Conservation (phyloP, 2,797 vertebrate genomes). For the Nasua narica region DNA sequence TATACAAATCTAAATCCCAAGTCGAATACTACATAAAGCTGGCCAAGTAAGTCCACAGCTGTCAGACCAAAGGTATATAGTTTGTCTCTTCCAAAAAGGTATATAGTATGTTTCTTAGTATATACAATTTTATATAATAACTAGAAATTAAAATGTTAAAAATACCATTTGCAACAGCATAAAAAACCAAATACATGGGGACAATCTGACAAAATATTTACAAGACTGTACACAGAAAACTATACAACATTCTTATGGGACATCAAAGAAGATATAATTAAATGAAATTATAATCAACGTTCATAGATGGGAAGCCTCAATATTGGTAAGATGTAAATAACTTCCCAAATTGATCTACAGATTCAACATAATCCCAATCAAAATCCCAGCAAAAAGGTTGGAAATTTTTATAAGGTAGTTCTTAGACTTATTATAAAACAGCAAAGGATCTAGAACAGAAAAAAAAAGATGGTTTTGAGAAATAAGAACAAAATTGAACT, state of each 20-base stretch:
- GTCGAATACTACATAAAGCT: too few relatives aligned
- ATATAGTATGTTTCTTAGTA: too few relatives aligned
- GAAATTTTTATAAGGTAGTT: not conserved
- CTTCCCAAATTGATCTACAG: not conserved
- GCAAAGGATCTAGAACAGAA: not conserved
- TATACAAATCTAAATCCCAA: too few relatives aligned
- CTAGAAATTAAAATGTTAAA: not conserved
- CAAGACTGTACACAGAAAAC: not conserved
- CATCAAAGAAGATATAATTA: not conserved
- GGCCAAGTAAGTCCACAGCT: too few relatives aligned
- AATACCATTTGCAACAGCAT: not conserved
- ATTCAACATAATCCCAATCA: not conserved
- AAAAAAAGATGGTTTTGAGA: not conserved
- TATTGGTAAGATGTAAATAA: not conserved
- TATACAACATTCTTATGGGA: not conserved
- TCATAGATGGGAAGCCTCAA: not conserved
- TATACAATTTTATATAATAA: not conserved
- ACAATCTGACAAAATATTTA: not conserved
- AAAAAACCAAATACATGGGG: not conserved
- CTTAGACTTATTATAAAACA: not conserved
- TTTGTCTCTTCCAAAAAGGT: too few relatives aligned
- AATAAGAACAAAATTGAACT: not conserved
- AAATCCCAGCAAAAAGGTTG: not conserved
- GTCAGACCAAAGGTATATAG: too few relatives aligned
- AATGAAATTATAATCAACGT: not conserved